Evolutionary conservation across 2,113 vertebrate genomes (phyloP).

Genomic region (Brachionichthys hirsutus): DNA sequence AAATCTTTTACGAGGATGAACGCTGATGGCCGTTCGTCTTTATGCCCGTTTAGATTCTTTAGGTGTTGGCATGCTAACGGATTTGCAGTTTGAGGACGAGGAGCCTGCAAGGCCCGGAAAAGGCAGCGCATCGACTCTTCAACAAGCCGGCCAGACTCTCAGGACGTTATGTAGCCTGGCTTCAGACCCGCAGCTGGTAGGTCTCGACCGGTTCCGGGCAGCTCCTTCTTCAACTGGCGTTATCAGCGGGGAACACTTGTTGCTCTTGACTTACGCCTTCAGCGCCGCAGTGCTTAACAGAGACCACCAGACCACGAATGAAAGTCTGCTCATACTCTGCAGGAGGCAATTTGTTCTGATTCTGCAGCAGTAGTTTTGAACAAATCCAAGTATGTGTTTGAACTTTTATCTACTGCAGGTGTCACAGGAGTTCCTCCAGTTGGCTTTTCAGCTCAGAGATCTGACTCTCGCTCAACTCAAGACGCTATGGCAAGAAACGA

Average conservation of each 20-base stretch:
- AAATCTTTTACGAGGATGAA: too few species aligned
- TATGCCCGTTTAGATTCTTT: conserved; percentile 44
- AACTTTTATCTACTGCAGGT: conserved; percentile 61
- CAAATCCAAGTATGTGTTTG: conserved; percentile 9
- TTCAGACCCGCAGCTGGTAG: conserved; percentile 72
- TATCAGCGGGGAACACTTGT: background rate
- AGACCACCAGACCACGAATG: background rate
- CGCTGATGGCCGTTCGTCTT: conserved; percentile 2
- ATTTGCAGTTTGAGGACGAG: conserved; percentile 72
- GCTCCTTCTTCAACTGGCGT: background rate
- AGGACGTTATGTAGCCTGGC: conserved; percentile 70
- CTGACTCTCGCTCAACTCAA: conserved; percentile 72
- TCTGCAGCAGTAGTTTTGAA: background rate
- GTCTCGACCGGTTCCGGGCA: conserved; percentile 4
- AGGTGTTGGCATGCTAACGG: conserved; percentile 32
- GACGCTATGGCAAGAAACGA: conserved; percentile 77
- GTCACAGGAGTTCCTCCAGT: conserved; percentile 75
- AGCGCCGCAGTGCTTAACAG: background rate
- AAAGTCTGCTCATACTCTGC: conserved; percentile 3
- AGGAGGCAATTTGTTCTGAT: background rate
- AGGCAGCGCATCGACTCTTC: conserved; percentile 32
- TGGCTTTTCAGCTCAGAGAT: conserved; percentile 79
- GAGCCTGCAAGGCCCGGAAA: conserved; percentile 27
- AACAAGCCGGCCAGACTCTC: conserved; percentile 62
- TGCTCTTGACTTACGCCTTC: background rate